Conservation (phyloP, 1,140 invertebrate genomes). For the Eurosta solidaginis region DNA sequence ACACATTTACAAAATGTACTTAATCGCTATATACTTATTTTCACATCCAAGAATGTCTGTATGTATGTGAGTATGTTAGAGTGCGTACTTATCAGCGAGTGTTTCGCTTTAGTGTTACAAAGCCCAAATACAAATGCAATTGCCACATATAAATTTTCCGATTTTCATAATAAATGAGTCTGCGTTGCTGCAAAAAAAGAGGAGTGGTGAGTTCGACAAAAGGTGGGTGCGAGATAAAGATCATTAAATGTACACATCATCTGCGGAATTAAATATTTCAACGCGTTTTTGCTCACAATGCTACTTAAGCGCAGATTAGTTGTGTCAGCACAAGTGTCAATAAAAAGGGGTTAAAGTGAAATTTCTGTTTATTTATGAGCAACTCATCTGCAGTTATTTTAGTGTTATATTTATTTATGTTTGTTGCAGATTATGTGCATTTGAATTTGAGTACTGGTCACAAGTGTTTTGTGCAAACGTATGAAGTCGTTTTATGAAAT, state of each 20-base stretch:
- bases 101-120: not conserved
- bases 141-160: conserved; percentile 15
- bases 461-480: too few relatives aligned
- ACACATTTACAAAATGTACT: not conserved
- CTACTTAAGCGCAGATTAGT: not conserved
- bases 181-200: not conserved
- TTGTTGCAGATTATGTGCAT: not conserved
- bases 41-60: not conserved
- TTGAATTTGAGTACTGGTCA: too few relatives aligned
- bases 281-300: not conserved
- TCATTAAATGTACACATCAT: not conserved
- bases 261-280: not conserved
- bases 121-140: conserved; percentile 2
- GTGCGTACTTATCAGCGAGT: not conserved
- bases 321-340: conserved; percentile 17
- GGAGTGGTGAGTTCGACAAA: too few relatives aligned
- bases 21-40: too few relatives aligned
- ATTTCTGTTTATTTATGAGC: not conserved
- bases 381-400: not conserved
- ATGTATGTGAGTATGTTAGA: not conserved
- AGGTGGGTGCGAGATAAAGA: too few relatives aligned
- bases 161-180: conserved; percentile 26
- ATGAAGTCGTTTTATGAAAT: too few relatives aligned
- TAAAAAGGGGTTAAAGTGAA: not conserved
- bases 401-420: not conserved